Evolutionary conservation across 2,113 vertebrate species (phyloP), one percentile per base, ranked within the genome.

Genomic region (Ceyx melanurus): DNA sequence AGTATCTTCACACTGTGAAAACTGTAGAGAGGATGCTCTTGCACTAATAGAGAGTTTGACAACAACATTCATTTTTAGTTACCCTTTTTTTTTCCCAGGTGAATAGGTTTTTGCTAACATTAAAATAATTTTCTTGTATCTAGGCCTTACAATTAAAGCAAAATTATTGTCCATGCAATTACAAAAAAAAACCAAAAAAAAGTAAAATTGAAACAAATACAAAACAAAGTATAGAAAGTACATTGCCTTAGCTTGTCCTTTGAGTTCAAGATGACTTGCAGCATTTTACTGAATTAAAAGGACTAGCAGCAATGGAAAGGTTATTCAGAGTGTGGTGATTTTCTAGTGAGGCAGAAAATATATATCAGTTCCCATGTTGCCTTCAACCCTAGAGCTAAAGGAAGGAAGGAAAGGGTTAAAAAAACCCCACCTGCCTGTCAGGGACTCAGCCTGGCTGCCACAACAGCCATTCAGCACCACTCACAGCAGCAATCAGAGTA

Each of bases 71-170:
- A 57, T 92, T 92, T 95, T 90, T 43, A 43, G 60, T 48, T 72
- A 82, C 66, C 42, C 45, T 57, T 93, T 92, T 92, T 94, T 78
- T 72, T 19, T 58, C 43, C 22, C 42, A 76, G 15, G n/a, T 92
- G 28, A 80, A 74, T 77, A 91, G 40, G 6, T 13, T 19, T 92
- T 91, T 94, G 56, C 85, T 82, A 84, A 19, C 8, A 2, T 56
- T 91, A 88, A 92, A 94, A 81, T 22, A 25, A 58, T 81, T 92
- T 92, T 79, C 28, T 88, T 88, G 29, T 48, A 80, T 82, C 53
- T 58, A 56, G 43, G 42, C 22, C 93, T 92, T 64, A 73, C 14
- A 94, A 75, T 89, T 91, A 95, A 91, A 90, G 33, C 31, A 82
- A 94, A 96, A 95, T 90, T 77, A 88, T n/a, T 54, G 66, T 50